A percentile compares a stretch with the other conserved stretches of the same genome.
These are phyloP conservation scores for Pithys albifrons DNA, from an alignment of 2,113 vertebrate species.

Conservation along the genomic window DNA sequence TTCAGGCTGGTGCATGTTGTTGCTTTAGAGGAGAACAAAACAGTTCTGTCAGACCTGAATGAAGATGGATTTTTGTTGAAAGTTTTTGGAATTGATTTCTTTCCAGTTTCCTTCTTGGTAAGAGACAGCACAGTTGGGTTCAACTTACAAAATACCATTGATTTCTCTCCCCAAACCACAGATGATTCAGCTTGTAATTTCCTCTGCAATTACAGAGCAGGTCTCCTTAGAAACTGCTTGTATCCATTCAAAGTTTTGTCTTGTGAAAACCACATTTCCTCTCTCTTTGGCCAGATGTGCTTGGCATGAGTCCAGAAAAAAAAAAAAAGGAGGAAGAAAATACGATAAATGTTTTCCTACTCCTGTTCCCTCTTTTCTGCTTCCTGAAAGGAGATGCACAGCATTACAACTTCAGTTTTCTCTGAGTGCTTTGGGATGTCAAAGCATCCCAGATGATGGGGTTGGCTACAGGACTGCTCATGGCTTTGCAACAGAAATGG, in stretches of 20 bases:
- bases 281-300: conserved; percentile 6
- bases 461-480: fast-evolving
- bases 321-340: background rate
- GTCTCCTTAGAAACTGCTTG: conserved; percentile 65
- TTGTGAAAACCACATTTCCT: conserved; percentile 49
- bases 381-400: background rate
- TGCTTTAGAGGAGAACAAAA: conserved; percentile 11
- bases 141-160: conserved; percentile 60
- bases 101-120: conserved; percentile 49
- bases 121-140: conserved; percentile 50
- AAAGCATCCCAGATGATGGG: background rate
- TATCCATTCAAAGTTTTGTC: conserved; percentile 41
- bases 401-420: background rate
- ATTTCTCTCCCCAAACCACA: conserved; percentile 51
- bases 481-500: background rate
- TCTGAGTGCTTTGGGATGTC: background rate
- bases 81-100: conserved; percentile 59
- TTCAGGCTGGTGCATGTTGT: background rate
- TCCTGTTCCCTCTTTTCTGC: background rate
- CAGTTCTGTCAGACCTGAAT: conserved; percentile 42
- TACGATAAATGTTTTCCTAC: background rate
- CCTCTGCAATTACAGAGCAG: conserved; percentile 52
- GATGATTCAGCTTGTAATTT: conserved; percentile 68
- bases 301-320: background rate
- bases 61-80: conserved; percentile 57